Conservation (phyloP, 2,113 vertebrate genomes). For the Platanista minor region DNA sequence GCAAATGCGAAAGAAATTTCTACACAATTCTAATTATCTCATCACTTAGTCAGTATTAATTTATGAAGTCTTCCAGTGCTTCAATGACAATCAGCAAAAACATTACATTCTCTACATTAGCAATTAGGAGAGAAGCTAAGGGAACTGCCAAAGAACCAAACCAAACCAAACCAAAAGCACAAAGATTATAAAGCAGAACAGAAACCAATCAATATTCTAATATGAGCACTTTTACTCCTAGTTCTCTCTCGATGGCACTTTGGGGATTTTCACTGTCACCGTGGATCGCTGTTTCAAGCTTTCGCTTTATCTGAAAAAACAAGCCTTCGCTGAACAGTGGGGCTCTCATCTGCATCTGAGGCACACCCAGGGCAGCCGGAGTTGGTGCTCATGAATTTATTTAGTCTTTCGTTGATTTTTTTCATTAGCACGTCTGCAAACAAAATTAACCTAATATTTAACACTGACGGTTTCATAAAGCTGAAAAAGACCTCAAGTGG, state of each 20-base stretch:
- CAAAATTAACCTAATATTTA: slow-evolving; percentile 51
- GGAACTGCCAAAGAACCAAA: neutral
- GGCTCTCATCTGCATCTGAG: neutral
- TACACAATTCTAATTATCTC: neutral
- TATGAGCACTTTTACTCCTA: neutral
- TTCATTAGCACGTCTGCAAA: neutral
- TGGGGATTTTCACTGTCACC: neutral
- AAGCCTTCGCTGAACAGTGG: neutral
- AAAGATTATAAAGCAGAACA: neutral
- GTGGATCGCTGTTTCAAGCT: neutral
- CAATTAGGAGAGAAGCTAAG: neutral
- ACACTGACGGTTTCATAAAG: slow-evolving; percentile 17
- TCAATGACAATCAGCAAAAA: neutral
- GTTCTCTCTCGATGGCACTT: neutral
- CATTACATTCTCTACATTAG: neutral
- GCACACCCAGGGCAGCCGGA: neutral
- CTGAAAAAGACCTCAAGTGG: neutral
- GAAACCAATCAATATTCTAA: neutral
- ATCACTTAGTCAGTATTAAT: neutral
- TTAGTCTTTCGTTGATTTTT: neutral
- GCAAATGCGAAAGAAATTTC: neutral
- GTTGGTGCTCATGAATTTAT: neutral
- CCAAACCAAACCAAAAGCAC: neutral
- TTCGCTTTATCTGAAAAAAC: neutral
- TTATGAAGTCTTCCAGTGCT: neutral